Evolutionary conservation across 2,888 invertebrate species (phyloP).

Genomic region (Phymatocera aterrima): DNA sequence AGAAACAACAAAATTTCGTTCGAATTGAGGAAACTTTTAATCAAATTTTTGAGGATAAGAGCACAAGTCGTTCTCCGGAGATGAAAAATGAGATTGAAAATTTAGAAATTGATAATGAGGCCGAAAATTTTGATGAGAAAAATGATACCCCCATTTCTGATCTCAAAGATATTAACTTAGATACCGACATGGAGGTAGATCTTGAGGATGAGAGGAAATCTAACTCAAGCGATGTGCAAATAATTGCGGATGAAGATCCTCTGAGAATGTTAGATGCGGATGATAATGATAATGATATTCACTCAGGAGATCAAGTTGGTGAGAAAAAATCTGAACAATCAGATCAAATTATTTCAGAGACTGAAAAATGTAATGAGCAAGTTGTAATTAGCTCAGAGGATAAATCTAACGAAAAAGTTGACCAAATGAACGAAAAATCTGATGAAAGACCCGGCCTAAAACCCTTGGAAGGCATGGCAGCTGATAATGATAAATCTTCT

Average conservation of each 20-base stretch:
- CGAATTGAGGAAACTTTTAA: slow-evolving; percentile 29
- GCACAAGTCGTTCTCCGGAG: background rate
- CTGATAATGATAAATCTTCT: slow-evolving; percentile 56
- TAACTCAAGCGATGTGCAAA: slow-evolving; percentile 62
- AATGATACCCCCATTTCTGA: slow-evolving; percentile 17
- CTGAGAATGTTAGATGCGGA: slow-evolving; percentile 61
- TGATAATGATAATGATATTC: slow-evolving; percentile 53
- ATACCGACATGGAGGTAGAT: slow-evolving; percentile 63
- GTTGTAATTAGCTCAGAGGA: slow-evolving; percentile 61
- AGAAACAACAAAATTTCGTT: slow-evolving; percentile 50
- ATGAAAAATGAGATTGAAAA: background rate
- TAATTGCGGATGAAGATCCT: slow-evolving; percentile 66
- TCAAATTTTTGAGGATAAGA: slow-evolving; percentile 42
- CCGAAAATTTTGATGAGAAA: slow-evolving; percentile 21
- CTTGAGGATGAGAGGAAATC: slow-evolving; percentile 66
- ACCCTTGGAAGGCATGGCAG: slow-evolving; percentile 55
- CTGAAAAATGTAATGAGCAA: slow-evolving; percentile 71
- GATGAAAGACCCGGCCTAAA: slow-evolving; percentile 56
- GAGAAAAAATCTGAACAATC: slow-evolving; percentile 45
- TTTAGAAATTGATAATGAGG: slow-evolving; percentile 9
- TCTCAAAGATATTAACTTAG: slow-evolving; percentile 52
- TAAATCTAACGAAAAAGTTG: slow-evolving; percentile 59
- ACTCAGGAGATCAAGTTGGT: slow-evolving; percentile 22
- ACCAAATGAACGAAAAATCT: slow-evolving; percentile 57
- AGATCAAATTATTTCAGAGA: slow-evolving; percentile 54